Percentiles rank a stretch among this genome's conserved stretches.
Evolutionary conservation across 2,797 vertebrate genomes (phyloP).

Genomic region (Crenuchus spilurus): DNA sequence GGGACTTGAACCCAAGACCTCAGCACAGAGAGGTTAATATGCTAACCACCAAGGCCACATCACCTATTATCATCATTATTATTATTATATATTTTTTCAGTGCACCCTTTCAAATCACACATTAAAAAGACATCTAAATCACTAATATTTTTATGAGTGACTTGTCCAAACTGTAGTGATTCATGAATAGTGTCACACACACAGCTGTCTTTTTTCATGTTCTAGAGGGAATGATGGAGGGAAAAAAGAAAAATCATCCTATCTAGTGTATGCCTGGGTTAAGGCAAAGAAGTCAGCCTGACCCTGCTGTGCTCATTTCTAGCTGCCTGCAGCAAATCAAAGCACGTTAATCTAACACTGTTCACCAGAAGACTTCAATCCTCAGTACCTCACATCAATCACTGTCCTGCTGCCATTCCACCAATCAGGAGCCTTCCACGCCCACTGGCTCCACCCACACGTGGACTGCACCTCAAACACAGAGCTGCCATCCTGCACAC

Average conservation of each 20-base stretch:
- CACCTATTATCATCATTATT: not conserved
- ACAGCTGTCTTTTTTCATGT: constrained; percentile 36
- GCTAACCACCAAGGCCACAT: no score
- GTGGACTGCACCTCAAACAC: constrained; percentile 10
- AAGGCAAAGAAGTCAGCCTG: constrained; percentile 39
- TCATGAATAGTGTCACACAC: constrained; percentile 24
- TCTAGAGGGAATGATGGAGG: constrained; percentile 32
- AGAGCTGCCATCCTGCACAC: constrained; percentile 26
- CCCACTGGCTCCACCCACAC: constrained; percentile 9
- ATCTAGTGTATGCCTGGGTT: constrained; percentile 15
- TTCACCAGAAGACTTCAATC: constrained; percentile 31
- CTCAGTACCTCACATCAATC: constrained; percentile 44
- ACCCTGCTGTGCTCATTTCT: constrained; percentile 53
- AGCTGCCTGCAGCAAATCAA: constrained; percentile 50
- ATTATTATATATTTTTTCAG: not conserved
- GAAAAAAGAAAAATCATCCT: constrained; percentile 34
- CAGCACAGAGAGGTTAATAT: no score
- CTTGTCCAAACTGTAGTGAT: constrained; percentile 40
- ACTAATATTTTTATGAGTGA: not conserved
- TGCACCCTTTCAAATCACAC: not conserved
- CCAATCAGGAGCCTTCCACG: constrained; percentile 21
- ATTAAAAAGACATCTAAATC: not conserved
- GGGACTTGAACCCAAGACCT: no score
- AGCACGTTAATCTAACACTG: constrained; percentile 57
- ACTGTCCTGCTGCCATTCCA: constrained; percentile 1